Conservation (phyloP, 2,797 vertebrate species). For the Megalops cyprinoides region DNA sequence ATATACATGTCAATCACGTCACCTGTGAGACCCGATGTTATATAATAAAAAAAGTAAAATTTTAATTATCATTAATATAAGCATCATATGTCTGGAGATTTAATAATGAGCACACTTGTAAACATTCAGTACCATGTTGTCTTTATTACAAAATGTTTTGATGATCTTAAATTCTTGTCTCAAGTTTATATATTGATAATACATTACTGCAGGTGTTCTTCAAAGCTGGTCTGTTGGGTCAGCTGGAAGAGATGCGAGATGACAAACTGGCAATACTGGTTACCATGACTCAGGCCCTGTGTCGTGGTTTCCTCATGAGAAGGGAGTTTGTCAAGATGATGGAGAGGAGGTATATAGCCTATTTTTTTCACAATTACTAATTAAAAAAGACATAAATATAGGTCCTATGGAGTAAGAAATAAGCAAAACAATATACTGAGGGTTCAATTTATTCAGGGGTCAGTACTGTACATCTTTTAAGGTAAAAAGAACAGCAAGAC, state of each 20-base stretch:
- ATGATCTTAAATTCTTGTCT: too few species aligned
- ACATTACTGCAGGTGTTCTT: slow-evolving; percentile 78
- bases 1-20: too few species aligned
- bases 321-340: slow-evolving; percentile 79
- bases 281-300: slow-evolving; percentile 78
- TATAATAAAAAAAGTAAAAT: too few species aligned
- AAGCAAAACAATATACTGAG: too few species aligned
- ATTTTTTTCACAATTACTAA: neutral
- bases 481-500: too few species aligned
- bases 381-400: neutral
- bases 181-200: slow-evolving; percentile 10
- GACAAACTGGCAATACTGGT: slow-evolving; percentile 79
- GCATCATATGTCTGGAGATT: too few species aligned
- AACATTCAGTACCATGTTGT: neutral
- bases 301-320: slow-evolving; percentile 77
- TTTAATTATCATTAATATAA: too few species aligned
- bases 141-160: too few species aligned
- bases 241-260: slow-evolving; percentile 85
- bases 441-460: too few species aligned
- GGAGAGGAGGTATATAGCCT: slow-evolving; percentile 75
- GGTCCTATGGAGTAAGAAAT: too few species aligned
- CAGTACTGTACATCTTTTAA: too few species aligned
- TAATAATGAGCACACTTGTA: neutral
- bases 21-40: too few species aligned
- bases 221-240: slow-evolving; percentile 81